A percentile compares a stretch with the other conserved stretches of the same genome.
phyloP scores from a whole-genome alignment of 2,113 vertebrate genomes.

The Periophthalmus modestus region DNA sequence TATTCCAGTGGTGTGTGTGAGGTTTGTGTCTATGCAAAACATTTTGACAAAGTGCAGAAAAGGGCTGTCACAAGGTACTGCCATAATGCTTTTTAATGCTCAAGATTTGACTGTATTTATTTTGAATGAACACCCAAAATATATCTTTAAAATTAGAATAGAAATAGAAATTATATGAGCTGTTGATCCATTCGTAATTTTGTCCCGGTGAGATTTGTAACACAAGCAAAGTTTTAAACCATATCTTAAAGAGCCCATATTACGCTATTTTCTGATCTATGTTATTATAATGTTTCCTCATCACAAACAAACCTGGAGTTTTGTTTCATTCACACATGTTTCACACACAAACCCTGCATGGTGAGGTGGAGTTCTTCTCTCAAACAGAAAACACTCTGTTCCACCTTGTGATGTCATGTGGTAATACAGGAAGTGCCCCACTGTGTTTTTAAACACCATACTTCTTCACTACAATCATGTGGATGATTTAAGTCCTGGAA shows the following conservation, averaged over 20 bases:
- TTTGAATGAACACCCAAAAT: neutral
- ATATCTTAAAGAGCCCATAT: neutral
- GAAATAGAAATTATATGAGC: neutral
- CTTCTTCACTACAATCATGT: too few species aligned
- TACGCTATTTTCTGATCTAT: too few species aligned
- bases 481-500: too few species aligned
- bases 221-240: neutral
- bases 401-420: too few species aligned
- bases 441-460: too few species aligned
- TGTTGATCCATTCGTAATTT: neutral
- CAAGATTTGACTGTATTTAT: neutral
- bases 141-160: neutral
- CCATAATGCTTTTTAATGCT: neutral
- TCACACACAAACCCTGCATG: too few species aligned
- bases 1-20: neutral
- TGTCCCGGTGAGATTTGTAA: neutral
- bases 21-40: conserved; percentile 4
- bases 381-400: too few species aligned
- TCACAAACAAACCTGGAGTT: too few species aligned
- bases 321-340: too few species aligned
- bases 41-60: neutral
- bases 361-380: too few species aligned
- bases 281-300: too few species aligned
- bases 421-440: too few species aligned
- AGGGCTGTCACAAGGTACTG: neutral